Evolutionary conservation across 1,140 invertebrate species (phyloP).

Genomic region (Habropoda laboriosa): DNA sequence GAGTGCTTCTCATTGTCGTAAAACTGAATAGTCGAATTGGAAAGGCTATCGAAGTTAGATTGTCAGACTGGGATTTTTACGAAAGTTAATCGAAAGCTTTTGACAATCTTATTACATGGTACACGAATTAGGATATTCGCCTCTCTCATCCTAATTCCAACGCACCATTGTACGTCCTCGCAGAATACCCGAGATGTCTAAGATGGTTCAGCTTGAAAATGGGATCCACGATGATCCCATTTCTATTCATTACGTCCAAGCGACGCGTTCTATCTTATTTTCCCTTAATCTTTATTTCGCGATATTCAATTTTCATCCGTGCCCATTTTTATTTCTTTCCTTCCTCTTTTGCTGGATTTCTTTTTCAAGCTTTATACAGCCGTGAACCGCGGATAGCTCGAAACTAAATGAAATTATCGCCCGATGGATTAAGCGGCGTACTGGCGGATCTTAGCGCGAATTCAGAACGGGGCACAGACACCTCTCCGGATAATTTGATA

Average conservation of each 20-base stretch:
- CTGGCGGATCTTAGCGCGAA: conserved; percentile 1
- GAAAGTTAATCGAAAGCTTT: too few relatives aligned
- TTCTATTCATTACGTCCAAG: not conserved
- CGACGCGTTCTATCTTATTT: not conserved
- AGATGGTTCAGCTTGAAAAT: not conserved
- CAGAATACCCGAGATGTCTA: not conserved
- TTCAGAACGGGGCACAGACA: conserved; percentile 11
- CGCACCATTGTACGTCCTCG: not conserved
- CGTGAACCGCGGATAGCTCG: not conserved
- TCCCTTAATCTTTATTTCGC: not conserved
- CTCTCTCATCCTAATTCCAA: not conserved
- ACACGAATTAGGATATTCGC: not conserved
- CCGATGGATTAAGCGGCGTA: not conserved
- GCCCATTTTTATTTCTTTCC: too few relatives aligned
- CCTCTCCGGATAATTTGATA: conserved; percentile 44
- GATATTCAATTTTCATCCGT: not conserved
- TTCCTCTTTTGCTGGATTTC: not conserved
- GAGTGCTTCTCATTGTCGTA: too few relatives aligned
- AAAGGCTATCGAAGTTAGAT: too few relatives aligned
- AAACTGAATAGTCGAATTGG: too few relatives aligned
- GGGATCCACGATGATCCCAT: not conserved
- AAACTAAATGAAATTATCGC: conserved; percentile 6
- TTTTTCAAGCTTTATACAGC: not conserved
- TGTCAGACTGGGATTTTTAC: too few relatives aligned
- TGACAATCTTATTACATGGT: too few relatives aligned